These are phyloP conservation scores for Spinus olivaceus DNA, from an alignment of 2,797 vertebrate genomes.

Conservation along the genomic window DNA sequence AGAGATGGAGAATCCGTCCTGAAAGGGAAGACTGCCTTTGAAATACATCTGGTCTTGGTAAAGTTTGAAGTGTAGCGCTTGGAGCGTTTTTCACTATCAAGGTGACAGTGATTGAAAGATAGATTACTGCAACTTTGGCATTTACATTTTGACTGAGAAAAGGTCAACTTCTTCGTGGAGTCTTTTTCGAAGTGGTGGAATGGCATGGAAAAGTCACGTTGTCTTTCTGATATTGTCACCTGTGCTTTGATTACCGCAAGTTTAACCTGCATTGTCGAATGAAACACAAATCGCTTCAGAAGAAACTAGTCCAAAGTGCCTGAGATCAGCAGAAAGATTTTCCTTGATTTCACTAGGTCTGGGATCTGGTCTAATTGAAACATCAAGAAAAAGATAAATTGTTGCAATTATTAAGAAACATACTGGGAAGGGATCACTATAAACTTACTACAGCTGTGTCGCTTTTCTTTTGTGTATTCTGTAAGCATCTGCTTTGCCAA, in stretches of 20 bases:
- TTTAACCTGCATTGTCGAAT: conserved; percentile 24
- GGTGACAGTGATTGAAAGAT: conserved; percentile 62
- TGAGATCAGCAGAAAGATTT: not conserved
- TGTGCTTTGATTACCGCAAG: conserved; percentile 47
- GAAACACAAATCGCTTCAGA: not conserved
- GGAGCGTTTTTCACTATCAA: conserved; percentile 43
- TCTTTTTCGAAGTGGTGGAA: conserved; percentile 10
- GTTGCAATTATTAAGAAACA: not conserved
- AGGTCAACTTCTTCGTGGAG: conserved; percentile 62
- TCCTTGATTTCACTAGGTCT: not conserved
- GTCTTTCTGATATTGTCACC: conserved; percentile 19
- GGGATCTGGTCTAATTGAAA: not conserved
- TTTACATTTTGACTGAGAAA: conserved; percentile 58
- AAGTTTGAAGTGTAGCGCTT: conserved; percentile 27
- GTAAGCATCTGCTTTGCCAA: not conserved
- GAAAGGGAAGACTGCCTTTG: not conserved
- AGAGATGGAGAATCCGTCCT: not conserved
- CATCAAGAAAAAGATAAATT: not conserved
- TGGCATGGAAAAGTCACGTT: conserved; percentile 27
- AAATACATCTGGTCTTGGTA: conserved; percentile 32
- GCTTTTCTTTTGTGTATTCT: not conserved
- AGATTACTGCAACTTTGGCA: conserved; percentile 48
- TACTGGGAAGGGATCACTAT: not conserved
- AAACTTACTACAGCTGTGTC: not conserved
- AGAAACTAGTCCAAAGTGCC: not conserved